phyloP scores from a whole-genome alignment of 2,888 invertebrate species.

The Lumbricus terrestris region DNA sequence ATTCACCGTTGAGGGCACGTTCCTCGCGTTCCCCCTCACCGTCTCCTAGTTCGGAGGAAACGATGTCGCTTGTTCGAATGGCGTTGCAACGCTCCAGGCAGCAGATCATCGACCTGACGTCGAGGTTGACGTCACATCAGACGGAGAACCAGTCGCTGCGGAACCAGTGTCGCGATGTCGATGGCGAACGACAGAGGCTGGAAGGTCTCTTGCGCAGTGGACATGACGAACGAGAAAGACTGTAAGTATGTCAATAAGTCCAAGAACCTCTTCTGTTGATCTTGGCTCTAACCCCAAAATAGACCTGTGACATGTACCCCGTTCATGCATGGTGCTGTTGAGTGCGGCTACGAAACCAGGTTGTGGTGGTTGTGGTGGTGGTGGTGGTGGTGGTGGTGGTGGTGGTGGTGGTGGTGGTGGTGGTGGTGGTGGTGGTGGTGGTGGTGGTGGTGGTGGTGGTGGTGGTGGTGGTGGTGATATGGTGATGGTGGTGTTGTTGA shows the following conservation, averaged over 20 bases:
- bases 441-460: no score
- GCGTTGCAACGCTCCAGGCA: conserved; percentile 59
- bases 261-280: not conserved
- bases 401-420: no score
- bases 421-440: no score
- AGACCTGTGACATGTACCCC: not conserved
- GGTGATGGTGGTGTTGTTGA: no score
- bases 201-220: conserved; percentile 54
- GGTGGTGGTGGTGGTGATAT: no score
- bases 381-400: no score
- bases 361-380: no score
- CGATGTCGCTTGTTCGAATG: conserved; percentile 91
- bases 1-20: not conserved
- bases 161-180: conserved; percentile 70
- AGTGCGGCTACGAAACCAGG: not conserved
- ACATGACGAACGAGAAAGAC: conserved; percentile 56
- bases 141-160: conserved; percentile 77
- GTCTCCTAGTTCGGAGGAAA: conserved; percentile 82
- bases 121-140: conserved; percentile 79
- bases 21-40: conserved; percentile 67
- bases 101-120: conserved; percentile 63
- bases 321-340: not conserved
- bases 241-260: conserved; percentile 46
- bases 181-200: conserved; percentile 53
- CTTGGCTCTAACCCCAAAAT: not conserved